These are phyloP conservation scores for Apamea crenata DNA, from an alignment of 2,888 invertebrate species.

Conservation along the genomic window DNA sequence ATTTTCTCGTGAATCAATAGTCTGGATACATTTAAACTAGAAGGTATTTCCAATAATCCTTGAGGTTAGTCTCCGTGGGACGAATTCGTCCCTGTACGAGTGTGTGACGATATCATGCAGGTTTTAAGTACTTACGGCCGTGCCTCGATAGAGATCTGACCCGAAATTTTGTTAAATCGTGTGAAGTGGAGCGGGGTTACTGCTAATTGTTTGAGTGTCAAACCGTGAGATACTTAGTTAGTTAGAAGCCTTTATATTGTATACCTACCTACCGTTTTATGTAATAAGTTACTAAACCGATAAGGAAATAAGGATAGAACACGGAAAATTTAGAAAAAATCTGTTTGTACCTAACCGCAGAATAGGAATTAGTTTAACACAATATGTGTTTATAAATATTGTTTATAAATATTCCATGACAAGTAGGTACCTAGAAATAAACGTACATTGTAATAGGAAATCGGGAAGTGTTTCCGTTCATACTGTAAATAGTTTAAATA, in stretches of 20 bases:
- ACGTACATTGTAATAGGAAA: background rate
- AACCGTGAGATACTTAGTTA: constrained; percentile 15
- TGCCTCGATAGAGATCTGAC: constrained; percentile 65
- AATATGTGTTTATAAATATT: too few relatives aligned
- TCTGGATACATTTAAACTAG: constrained; percentile 8
- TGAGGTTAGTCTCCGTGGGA: constrained; percentile 25
- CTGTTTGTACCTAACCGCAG: background rate
- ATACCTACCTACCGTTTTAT: background rate
- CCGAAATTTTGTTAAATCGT: constrained; percentile 56
- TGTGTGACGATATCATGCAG: constrained; percentile 31
- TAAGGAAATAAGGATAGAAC: background rate
- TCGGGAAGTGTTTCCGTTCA: background rate
- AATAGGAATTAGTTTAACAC: background rate
- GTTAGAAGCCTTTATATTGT: background rate
- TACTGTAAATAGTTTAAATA: background rate
- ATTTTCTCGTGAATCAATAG: constrained; percentile 39
- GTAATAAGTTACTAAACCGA: background rate
- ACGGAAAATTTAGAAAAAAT: background rate
- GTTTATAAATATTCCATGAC: background rate
- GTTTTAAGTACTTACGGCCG: constrained; percentile 51
- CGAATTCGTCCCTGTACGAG: constrained; percentile 36
- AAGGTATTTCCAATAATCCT: constrained; percentile 31
- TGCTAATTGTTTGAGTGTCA: constrained; percentile 47
- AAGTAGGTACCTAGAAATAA: background rate
- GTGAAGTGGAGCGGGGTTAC: constrained; percentile 60